Base-by-base conservation (phyloP, 2,113 vertebrate species). In the Neopipo cinnamomea region DNA sequence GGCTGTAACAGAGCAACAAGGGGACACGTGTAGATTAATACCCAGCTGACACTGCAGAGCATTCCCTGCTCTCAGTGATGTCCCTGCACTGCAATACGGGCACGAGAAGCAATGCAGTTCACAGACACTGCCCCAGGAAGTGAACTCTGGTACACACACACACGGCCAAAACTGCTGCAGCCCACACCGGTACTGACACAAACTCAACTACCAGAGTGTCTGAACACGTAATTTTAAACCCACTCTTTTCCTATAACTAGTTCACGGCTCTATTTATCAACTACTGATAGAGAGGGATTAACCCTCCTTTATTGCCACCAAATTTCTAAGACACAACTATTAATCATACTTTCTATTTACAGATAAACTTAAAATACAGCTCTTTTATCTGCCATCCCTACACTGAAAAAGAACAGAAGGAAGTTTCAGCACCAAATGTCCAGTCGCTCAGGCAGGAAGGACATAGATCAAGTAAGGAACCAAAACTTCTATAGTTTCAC, bases 1-100 rank as follows among this genome's bases (percentile, higher is more conserved):
- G 72, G 61, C 98, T 98, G 91, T 41, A 77, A 95, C 10, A 93
- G 66, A 89, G 49, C 35, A 9, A 35, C 39, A 75, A 83, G 25
- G 28, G 31, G 67, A 89, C 25, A 46, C 0, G 3, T 8, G 12
- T 33, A 75, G 41, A 87, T 79, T 85, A 81, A 77, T 27, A 56
- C 14, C 23, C 49, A 59, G 17, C 24, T 84, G 55, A 71, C 50
- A 63, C 17, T 41, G 47, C 82, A 82, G 23, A 88, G 39, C 63
- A 84, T 59, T 59, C 42, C 50, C 41, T 42, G 46, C 52, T 94
- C 39, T 87, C 85, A 47, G 27, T 30, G 37, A 61, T 20, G 18
- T 41, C 67, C 68, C 56, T 67, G 39, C 73, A 84, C 28, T 79
- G 67, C 46, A 91, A 2, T 22, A 41, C 6, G 27, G 35, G 79